These are phyloP conservation scores for Lordiphosa andalusiaca DNA, from an alignment of 2,888 invertebrate species.

Conservation along the genomic window DNA sequence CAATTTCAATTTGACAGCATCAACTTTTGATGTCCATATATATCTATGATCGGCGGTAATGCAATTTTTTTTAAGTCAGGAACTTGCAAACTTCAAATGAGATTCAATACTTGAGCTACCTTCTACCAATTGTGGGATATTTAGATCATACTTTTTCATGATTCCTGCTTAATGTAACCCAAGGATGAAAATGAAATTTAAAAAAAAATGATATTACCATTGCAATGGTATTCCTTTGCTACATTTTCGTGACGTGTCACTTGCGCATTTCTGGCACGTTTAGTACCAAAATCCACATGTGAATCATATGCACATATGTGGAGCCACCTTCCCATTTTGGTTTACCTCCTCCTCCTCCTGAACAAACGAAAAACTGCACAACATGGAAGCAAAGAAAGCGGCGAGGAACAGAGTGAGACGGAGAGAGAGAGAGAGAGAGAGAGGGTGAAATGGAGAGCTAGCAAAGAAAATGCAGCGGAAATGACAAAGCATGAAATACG, in stretches of 20 bases:
- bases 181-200: too few relatives aligned
- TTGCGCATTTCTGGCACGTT: conserved; percentile 20
- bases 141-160: too few relatives aligned
- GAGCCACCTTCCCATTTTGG: conserved; percentile 14
- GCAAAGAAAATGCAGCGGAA: conserved; percentile 70
- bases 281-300: conserved; percentile 13
- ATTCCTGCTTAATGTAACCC: too few relatives aligned
- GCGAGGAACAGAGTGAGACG: not conserved
- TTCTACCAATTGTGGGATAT: too few relatives aligned
- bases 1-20: too few relatives aligned
- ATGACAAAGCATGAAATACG: conserved; percentile 74
- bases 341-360: conserved; percentile 18
- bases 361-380: conserved; percentile 31
- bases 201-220: not conserved
- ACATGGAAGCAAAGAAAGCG: conserved; percentile 9
- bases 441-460: not conserved
- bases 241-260: conserved; percentile 4
- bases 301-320: conserved; percentile 59
- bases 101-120: too few relatives aligned
- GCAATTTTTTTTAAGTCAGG: too few relatives aligned
- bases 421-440: conserved; percentile 2
- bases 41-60: too few relatives aligned
- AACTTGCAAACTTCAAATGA: too few relatives aligned
- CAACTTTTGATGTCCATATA: too few relatives aligned
- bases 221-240: not conserved